Base-by-base conservation (phyloP, 2,888 invertebrate species). In the Cantharis nigra region DNA sequence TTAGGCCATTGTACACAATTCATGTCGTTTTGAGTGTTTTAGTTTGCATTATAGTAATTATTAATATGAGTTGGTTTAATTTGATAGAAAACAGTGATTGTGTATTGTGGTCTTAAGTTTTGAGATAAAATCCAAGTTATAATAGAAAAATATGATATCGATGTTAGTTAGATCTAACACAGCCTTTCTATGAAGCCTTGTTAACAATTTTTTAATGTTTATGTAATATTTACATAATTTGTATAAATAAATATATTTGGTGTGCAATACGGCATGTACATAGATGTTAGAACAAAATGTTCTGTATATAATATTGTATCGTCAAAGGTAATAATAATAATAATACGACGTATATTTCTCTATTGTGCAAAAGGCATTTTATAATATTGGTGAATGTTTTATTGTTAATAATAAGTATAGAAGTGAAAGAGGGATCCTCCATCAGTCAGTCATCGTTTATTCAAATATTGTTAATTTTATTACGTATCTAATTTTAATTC, bases 101-200 rank as follows among this genome's bases (percentile, higher is more conserved):
- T 69, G 69, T 69, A 30, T 28, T 69, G 28, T 69, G 69, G 26
- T n/a, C 23, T 69, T 67, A 20, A 33, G 33, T 69, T 18, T 69
- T 13, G 33, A 28, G 20, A 69, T 73, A 11, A 65, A 65, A 63
- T 30, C 18, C 62, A 67, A 23, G n/a, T 67, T 74, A 70, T 62
- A 64, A 70, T 13, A 69, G 69, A 26, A 26, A 71, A 69, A 76
- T 72, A 63, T 73, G 69, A 78, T 75, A 78, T 75, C 83, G 82
- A 82, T 82, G 83, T 83, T 83, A 83, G 83, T 79, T 75, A 69
- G 63, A 80, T 77, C 83, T 83, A 83, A 84, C 83, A 83, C 80
- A 83, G 83, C 83, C 83, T 84, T 84, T 82, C 67, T 71, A 67
- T 23, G 70, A 76, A 78, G 78, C 78, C 78, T 78, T 78, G 78